Evolutionary conservation across 2,888 invertebrate species (phyloP).

Genomic region (Abscondita cerata): DNA sequence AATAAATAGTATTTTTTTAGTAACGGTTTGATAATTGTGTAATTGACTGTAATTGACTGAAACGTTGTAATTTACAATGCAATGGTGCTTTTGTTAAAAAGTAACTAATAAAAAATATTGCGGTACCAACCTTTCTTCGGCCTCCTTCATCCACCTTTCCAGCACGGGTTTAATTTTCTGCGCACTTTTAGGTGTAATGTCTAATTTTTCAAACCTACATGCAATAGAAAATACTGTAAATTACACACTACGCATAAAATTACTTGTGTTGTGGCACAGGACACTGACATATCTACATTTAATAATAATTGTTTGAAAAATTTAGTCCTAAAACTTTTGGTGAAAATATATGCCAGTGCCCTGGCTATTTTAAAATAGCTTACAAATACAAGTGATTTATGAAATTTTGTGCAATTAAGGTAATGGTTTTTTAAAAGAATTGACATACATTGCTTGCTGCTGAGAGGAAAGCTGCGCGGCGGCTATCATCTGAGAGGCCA

Average conservation of each 20-base stretch:
- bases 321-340: not conserved
- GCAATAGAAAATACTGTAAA: constrained; percentile 57
- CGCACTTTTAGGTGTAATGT: constrained; percentile 99
- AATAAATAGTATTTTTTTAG: too few species aligned
- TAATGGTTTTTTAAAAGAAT: constrained; percentile 33
- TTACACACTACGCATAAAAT: not conserved
- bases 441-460: constrained; percentile 93
- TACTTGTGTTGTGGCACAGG: constrained; percentile 51
- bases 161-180: constrained; percentile 99
- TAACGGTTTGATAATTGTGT: too few species aligned
- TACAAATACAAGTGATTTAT: constrained; percentile 19
- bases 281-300: constrained; percentile 56
- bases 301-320: constrained; percentile 11
- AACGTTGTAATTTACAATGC: too few species aligned
- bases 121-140: constrained; percentile 84
- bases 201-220: constrained; percentile 95
- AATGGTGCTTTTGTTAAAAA: too few species aligned
- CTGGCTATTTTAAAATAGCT: constrained; percentile 68
- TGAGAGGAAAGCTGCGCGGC: constrained; percentile 90
- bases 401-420: constrained; percentile 22
- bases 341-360: constrained; percentile 79
- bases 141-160: constrained; percentile 99
- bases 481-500: constrained; percentile 96
- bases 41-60: too few species aligned
- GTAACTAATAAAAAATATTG: too few species aligned